Evolutionary conservation across 1,140 invertebrate genomes (phyloP).

Genomic region (Drosophila micromelanica): DNA sequence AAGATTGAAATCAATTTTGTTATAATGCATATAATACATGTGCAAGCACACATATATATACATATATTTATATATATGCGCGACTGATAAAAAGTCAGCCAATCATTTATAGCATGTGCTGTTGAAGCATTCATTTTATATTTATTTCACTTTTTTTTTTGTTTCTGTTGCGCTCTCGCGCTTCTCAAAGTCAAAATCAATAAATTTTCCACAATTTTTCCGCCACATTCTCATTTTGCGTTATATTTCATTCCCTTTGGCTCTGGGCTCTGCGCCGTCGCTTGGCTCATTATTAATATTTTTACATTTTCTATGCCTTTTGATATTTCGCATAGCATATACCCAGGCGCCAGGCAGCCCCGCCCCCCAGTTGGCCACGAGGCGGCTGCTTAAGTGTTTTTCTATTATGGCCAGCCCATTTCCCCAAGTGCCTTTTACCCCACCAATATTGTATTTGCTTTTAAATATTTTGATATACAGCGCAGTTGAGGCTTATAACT

Average conservation of each 20-base stretch:
- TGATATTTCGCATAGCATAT: slow-evolving; percentile 62
- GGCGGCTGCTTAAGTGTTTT: slow-evolving; percentile 76
- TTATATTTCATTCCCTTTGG: slow-evolving; percentile 14
- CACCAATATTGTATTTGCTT: slow-evolving; percentile 82
- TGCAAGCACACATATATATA: slow-evolving; percentile 31
- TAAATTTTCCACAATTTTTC: slow-evolving; percentile 54
- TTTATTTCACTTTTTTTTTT: slow-evolving; percentile 20
- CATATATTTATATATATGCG: background rate
- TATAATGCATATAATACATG: slow-evolving; percentile 43
- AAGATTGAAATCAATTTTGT: slow-evolving; percentile 79
- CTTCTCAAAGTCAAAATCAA: slow-evolving; percentile 53
- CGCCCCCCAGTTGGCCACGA: slow-evolving; percentile 25
- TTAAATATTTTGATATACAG: slow-evolving; percentile 84
- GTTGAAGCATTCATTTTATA: slow-evolving; percentile 30
- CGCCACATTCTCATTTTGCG: slow-evolving; percentile 26
- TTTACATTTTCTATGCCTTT: slow-evolving; percentile 77
- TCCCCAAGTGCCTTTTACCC: slow-evolving; percentile 40
- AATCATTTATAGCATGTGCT: slow-evolving; percentile 45
- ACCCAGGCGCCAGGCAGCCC: slow-evolving; percentile 25
- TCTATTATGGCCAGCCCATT: slow-evolving; percentile 67
- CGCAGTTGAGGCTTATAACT: slow-evolving; percentile 66
- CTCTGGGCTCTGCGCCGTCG: slow-evolving; percentile 8
- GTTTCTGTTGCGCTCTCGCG: slow-evolving; percentile 14
- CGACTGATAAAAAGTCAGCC: slow-evolving; percentile 35
- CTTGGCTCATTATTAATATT: slow-evolving; percentile 66